Base-by-base conservation (phyloP, 1,140 invertebrate genomes). In the Agraylea sexmaculata region DNA sequence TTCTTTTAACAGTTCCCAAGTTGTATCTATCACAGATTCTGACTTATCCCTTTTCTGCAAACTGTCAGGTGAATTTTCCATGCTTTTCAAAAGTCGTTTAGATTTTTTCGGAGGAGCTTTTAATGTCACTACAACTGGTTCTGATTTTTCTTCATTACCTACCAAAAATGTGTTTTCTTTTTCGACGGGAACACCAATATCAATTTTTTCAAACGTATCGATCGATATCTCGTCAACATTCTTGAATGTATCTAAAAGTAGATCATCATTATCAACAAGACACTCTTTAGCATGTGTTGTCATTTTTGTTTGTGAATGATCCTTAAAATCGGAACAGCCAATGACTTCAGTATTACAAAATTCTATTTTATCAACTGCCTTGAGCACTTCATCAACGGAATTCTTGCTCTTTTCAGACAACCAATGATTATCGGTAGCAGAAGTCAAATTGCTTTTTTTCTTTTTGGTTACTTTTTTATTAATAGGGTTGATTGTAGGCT, bases 1-100 rank as follows among this genome's bases (percentile, higher is more conserved):
- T 16, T 42, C 40, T n/a, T 40, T 29, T 12, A 49, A 41, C 20
- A 49, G 20, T 34, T 49, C 47, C 47, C 47, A 49, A 13, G 43
- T 32, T 10, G 43, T 33, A 21, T 49, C 43, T 37, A n/a, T n/a
- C n/a, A n/a, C n/a, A n/a, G n/a, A n/a, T n/a, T n/a, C n/a, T n/a
- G n/a, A n/a, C n/a, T n/a, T n/a, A n/a, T n/a, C n/a, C n/a, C n/a
- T n/a, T n/a, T n/a, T n/a, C n/a, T n/a, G n/a, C n/a, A n/a, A n/a
- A n/a, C n/a, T n/a, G n/a, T n/a, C n/a, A n/a, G n/a, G n/a, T n/a
- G n/a, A n/a, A n/a, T n/a, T n/a, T n/a, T n/a, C n/a, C n/a, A n/a
- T n/a, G n/a, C n/a, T n/a, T n/a, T n/a, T n/a, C n/a, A n/a, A n/a
- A n/a, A n/a, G n/a, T n/a, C n/a, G n/a, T n/a, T n/a, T n/a, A n/a